Base-by-base conservation (phyloP, 2,888 invertebrate genomes). In the Parthenolecanium corni region DNA sequence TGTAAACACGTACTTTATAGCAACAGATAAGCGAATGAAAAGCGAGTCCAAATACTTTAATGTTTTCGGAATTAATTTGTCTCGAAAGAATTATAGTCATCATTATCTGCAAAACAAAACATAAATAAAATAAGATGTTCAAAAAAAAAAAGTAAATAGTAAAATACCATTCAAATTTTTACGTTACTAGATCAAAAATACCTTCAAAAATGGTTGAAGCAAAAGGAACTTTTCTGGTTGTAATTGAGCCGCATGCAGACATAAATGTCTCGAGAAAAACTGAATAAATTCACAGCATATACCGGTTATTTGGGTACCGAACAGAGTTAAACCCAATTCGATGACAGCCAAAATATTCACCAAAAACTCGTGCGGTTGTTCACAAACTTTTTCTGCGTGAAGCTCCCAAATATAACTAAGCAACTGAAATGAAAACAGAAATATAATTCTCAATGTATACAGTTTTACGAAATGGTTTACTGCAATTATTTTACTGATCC, bases 11-110 rank as follows among this genome's bases (percentile, higher is more conserved):
- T 69, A 77, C 78, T 70, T 75, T 78, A 71, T 82, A 85, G 69
- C 82, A 82, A 70, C 82, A 82, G 67, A 85, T 82, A 36, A 86
- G 74, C 52, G 79, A 75, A 71, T 81, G 85, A 56, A 86, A 73
- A 14, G 82, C 78, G 23, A 76, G 73, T 66, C 81, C 79, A n/a
- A 81, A 80, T 20, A 77, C 75, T 21, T 78, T 76, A 64, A 82
- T 74, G 52, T 81, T 73, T 67, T 84, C 82, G 53, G 80, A 79
- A 70, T 81, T 81, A 67, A 85, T 80, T 70, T 82, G 81, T 68
- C 82, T 80, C 23, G 81, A 76, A 21, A 86, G 71, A 62, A 83
- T 77, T 71, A 85, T 75, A 68, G 82, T 80, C 70, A 86, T 77
- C 58, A 85, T 72, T 61, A 81, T 69, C 79, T 83, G 76, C 47